These are phyloP conservation scores for Datnioides undecimradiatus DNA, from an alignment of 2,113 vertebrate species.

Conservation along the genomic window DNA sequence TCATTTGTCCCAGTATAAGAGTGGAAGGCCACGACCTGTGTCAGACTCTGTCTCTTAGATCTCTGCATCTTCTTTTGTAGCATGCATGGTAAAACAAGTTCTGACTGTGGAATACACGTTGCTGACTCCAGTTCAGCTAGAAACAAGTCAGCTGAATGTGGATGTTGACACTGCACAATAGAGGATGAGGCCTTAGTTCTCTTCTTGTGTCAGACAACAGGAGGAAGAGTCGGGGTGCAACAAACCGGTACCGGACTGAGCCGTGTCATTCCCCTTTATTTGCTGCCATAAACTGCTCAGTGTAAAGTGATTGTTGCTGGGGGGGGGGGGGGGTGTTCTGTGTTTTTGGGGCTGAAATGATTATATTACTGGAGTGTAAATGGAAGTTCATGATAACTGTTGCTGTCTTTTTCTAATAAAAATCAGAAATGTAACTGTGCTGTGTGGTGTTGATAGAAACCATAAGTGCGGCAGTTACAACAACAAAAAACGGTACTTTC, in stretches of 20 bases:
- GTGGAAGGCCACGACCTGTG: neutral
- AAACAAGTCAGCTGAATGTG: neutral
- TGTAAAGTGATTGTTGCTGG: neutral
- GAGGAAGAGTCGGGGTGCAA: neutral
- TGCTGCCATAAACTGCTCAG: slow-evolving; percentile 19
- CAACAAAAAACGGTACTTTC: no score
- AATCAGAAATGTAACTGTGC: slow-evolving; percentile 30
- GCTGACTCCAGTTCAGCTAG: neutral
- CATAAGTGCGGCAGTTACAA: no score
- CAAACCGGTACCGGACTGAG: neutral
- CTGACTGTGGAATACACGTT: neutral
- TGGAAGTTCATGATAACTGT: slow-evolving; percentile 25
- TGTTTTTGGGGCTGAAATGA: neutral
- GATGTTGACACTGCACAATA: neutral
- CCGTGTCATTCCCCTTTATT: neutral
- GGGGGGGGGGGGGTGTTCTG: neutral
- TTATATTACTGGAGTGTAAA: slow-evolving; percentile 24
- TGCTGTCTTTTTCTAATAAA: slow-evolving; percentile 74
- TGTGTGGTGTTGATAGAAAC: neutral
- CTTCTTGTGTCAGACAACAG: neutral
- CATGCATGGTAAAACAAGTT: neutral
- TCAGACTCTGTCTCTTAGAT: neutral
- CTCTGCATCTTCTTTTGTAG: neutral
- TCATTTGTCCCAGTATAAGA: neutral
- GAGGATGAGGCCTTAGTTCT: slow-evolving; percentile 27